Evolutionary conservation across 2,888 invertebrate species (phyloP).

Genomic region (Diaphora mendica): DNA sequence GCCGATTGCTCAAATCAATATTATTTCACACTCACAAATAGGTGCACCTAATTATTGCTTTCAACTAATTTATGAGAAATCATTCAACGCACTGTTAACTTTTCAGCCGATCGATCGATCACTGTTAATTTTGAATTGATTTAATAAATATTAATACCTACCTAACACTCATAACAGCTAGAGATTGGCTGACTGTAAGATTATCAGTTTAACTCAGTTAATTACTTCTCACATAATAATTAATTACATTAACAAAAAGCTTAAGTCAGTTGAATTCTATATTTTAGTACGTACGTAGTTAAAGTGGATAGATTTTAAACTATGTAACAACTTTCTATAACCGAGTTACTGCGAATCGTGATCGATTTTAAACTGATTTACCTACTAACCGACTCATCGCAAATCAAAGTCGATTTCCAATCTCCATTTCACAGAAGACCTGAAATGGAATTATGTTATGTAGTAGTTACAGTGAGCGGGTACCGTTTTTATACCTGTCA

Average conservation of each 20-base stretch:
- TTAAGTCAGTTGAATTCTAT: not conserved
- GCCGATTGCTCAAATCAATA: slow-evolving; percentile 16
- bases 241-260: not conserved
- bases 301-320: not conserved
- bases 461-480: too few relatives aligned
- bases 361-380: too few relatives aligned
- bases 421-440: too few relatives aligned
- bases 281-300: not conserved
- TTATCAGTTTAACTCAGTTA: slow-evolving; percentile 17
- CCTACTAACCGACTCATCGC: too few relatives aligned
- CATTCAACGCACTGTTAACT: slow-evolving; percentile 24
- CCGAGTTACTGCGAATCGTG: too few relatives aligned
- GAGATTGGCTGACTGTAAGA: slow-evolving; percentile 26
- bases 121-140: slow-evolving; percentile 27
- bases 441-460: too few relatives aligned
- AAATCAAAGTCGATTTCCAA: too few relatives aligned
- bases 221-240: slow-evolving; percentile 19
- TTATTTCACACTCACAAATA: slow-evolving; percentile 7
- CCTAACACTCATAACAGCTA: slow-evolving; percentile 22
- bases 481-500: too few relatives aligned
- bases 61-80: slow-evolving; percentile 26
- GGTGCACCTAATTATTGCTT: not conserved
- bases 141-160: slow-evolving; percentile 30
- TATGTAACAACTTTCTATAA: too few relatives aligned
- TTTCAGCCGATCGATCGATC: slow-evolving; percentile 22